Evolutionary conservation across 2,888 invertebrate genomes (phyloP), one percentile per base, ranked within the genome.

Genomic region (Mythimna lalbum): DNA sequence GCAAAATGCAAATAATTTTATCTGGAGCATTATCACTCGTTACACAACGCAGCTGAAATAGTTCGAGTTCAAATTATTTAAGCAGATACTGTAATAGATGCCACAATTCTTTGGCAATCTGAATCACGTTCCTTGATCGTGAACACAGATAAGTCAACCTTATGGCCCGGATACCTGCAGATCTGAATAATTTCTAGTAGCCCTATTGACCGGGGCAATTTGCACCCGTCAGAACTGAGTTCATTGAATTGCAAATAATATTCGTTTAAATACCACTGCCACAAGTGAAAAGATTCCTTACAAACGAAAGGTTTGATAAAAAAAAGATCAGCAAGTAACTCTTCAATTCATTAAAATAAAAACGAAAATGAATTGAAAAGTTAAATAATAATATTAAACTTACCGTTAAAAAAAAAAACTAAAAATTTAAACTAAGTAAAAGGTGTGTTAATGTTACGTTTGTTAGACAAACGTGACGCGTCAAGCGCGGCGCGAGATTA

Each of bases 401-500:
- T 69, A 83, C 85, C 85, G 43, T 61, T 60, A 68, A 69, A 70
- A 39, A 23, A 57, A 59, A 81, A 76, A 33, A 33, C 33, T 76
- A 78, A 79, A 69, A 63, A 56, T 63, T 43, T 68, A 69, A 69
- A 74, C 63, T 82, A 83, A 59, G 53, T 53, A 52, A 70, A 31
- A 67, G 78, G 78, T 78, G 78, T 82, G 78, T 71, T 73, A 73
- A 67, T 76, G 64, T 69, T 72, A 82, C 73, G 80, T 74, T 76
- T 75, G 74, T 78, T 71, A 83, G 68, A 76, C 77, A 79, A 80
- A 84, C 81, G 86, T 84, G 52, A 81, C 80, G 84, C 88, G 88
- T 86, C 87, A 88, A 88, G 88, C 86, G 89, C 85, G 73, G 63
- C 70, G 74, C 75, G 65, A 66, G 73, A 70, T 75, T 86, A 87